These are phyloP conservation scores for Candidula unifasciata DNA, from an alignment of 2,888 invertebrate genomes.

Conservation along the genomic window DNA sequence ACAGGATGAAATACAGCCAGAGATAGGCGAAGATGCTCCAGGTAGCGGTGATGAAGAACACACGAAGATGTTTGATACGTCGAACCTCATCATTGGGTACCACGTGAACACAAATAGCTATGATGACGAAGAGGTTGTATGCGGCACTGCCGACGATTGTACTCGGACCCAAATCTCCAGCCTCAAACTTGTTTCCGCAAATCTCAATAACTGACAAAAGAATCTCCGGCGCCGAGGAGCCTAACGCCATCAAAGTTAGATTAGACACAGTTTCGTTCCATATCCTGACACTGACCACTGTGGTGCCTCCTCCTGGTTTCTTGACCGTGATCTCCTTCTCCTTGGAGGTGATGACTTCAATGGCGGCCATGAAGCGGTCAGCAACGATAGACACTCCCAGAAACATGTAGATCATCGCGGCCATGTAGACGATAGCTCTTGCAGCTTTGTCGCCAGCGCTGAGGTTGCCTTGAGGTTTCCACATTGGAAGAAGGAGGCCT, in stretches of 20 bases:
- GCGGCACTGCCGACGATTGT: constrained; percentile 99
- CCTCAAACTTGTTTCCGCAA: constrained; percentile 89
- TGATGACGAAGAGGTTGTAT: constrained; percentile 98
- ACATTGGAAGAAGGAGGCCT: constrained; percentile 92
- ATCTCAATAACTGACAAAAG: constrained; percentile 98
- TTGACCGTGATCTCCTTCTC: constrained; percentile 96
- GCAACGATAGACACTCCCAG: constrained; percentile 99
- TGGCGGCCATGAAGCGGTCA: constrained; percentile 99
- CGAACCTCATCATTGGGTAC: constrained; percentile 93
- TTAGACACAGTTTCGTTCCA: constrained; percentile 99
- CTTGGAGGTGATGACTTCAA: constrained; percentile 98
- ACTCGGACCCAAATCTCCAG: constrained; percentile 97
- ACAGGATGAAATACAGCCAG: constrained; percentile 97
- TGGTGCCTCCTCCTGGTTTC: constrained; percentile 90
- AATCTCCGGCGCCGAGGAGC: constrained; percentile 99
- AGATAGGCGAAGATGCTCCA: constrained; percentile 99
- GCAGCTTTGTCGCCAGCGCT: constrained; percentile 85
- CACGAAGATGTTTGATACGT: constrained; percentile 96
- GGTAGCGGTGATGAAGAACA: constrained; percentile 97
- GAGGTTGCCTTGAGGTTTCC: constrained; percentile 86
- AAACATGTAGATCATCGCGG: constrained; percentile 93
- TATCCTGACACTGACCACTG: constrained; percentile 93
- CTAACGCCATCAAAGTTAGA: constrained; percentile 97
- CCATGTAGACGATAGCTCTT: constrained; percentile 93
- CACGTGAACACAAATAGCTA: constrained; percentile 93